Percentiles rank a stretch among this genome's conserved stretches.
These are phyloP conservation scores for Athene cunicularia DNA, from an alignment of 2,113 vertebrate genomes.

Conservation along the genomic window DNA sequence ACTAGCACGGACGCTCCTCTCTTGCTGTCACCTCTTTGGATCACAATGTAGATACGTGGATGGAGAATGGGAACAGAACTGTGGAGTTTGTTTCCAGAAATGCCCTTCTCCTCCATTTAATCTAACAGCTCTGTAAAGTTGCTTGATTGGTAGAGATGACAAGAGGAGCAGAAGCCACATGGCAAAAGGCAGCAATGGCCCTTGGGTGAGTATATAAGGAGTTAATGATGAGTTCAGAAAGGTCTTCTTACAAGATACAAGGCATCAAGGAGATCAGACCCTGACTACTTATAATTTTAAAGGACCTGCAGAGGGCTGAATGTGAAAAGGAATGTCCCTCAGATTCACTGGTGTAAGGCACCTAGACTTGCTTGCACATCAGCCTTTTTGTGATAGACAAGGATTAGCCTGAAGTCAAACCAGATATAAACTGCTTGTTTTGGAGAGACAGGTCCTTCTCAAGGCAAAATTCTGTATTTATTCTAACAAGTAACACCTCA, in stretches of 20 bases:
- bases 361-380: background rate
- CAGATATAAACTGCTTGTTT: background rate
- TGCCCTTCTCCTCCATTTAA: background rate
- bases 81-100: background rate
- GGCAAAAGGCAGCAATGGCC: background rate
- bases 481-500: background rate
- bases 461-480: constrained; percentile 24
- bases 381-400: background rate
- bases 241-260: background rate
- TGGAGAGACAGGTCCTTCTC: background rate
- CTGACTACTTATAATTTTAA: background rate
- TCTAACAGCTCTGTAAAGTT: background rate
- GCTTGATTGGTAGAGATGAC: background rate
- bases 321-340: background rate
- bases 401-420: background rate
- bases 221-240: background rate
- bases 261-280: background rate
- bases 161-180: background rate
- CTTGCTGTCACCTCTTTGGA: background rate
- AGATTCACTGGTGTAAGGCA: background rate
- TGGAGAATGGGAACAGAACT: background rate
- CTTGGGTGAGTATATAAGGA: background rate
- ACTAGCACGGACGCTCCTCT: background rate
- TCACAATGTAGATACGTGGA: fast-evolving
- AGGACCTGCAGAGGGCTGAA: background rate